These are phyloP conservation scores for Periophthalmodon schlosseri DNA, from an alignment of 2,113 vertebrate species.

Conservation along the genomic window DNA sequence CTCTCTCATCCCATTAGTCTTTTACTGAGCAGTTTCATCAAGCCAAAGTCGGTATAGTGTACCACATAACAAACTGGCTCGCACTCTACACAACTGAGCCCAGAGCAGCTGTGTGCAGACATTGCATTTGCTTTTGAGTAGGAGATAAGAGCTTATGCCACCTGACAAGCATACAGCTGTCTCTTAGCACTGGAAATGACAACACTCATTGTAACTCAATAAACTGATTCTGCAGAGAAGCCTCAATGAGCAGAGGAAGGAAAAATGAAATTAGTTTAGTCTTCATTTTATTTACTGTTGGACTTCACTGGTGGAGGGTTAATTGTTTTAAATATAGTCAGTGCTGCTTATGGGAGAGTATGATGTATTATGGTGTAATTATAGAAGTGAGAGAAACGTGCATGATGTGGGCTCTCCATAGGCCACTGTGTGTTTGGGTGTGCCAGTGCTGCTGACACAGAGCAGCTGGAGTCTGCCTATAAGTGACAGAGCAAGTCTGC, in stretches of 20 bases:
- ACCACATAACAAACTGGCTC: not conserved
- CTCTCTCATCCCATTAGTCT: not conserved
- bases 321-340: constrained; percentile 61
- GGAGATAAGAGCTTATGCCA: constrained; percentile 38
- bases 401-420: constrained; percentile 11
- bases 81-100: not conserved
- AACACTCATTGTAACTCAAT: constrained; percentile 48
- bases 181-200: constrained; percentile 38
- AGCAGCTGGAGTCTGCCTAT: constrained; percentile 5
- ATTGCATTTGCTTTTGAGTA: constrained; percentile 11
- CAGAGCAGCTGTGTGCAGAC: constrained; percentile 7
- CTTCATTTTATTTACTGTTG: constrained; percentile 49
- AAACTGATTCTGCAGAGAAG: constrained; percentile 40
- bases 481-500: constrained; percentile 10
- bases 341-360: constrained; percentile 24
- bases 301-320: constrained; percentile 35
- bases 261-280: constrained; percentile 46
- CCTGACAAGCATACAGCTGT: constrained; percentile 43
- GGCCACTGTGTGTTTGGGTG: constrained; percentile 9
- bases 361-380: constrained; percentile 47
- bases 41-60: not conserved
- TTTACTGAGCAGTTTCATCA: not conserved
- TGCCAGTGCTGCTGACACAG: constrained; percentile 20
- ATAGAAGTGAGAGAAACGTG: constrained; percentile 31
- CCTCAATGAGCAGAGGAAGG: constrained; percentile 6